phyloP scores from a whole-genome alignment of 64 coral and sea anemone genomes.

The Montipora capricornis region DNA sequence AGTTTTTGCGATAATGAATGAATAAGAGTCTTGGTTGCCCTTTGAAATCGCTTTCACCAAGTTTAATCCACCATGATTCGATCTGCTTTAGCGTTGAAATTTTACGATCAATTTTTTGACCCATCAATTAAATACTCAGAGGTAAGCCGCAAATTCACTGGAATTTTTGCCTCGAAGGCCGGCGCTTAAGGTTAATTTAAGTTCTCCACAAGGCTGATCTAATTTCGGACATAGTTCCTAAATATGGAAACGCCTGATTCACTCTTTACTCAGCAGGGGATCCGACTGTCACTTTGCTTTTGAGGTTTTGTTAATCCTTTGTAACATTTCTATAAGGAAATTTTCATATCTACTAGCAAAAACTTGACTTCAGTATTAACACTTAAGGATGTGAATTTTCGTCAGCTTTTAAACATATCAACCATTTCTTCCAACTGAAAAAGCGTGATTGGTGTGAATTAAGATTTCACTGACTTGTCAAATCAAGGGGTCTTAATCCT shows the following conservation, averaged over 20 bases:
- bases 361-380: too few relatives aligned
- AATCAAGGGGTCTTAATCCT: too few relatives aligned
- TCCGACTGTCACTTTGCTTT: too few relatives aligned
- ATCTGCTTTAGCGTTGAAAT: neutral
- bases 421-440: too few relatives aligned
- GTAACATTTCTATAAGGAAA: too few relatives aligned
- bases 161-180: too few relatives aligned
- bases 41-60: neutral
- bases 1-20: neutral
- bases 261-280: neutral
- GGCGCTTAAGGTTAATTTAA: neutral
- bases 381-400: too few relatives aligned
- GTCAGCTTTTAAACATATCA: too few relatives aligned
- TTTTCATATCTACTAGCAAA: too few relatives aligned
- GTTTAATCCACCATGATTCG: neutral
- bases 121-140: neutral
- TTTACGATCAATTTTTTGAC: neutral
- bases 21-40: neutral
- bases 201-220: slow-evolving; percentile 2
- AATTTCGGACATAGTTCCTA: slow-evolving; percentile 12
- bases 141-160: neutral
- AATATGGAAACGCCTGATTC: slow-evolving; percentile 15
- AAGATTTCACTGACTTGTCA: too few relatives aligned
- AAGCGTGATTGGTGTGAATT: too few relatives aligned
- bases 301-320: too few relatives aligned